Evolutionary conservation across 64 coral and sea anemone genomes (phyloP).

Genomic region (Porites australiensis): DNA sequence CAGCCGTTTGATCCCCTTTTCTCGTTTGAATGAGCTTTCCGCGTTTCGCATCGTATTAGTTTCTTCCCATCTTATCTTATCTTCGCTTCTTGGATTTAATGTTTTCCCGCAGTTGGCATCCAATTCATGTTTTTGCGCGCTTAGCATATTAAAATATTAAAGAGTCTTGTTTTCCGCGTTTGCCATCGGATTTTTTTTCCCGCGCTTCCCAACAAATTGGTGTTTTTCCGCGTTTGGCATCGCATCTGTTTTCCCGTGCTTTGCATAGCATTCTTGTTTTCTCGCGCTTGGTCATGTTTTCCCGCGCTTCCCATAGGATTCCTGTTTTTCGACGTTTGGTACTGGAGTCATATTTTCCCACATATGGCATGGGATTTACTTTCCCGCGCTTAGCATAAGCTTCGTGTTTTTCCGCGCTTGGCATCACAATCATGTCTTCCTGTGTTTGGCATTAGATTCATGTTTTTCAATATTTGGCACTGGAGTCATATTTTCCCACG

Average conservation of each 20-base stretch:
- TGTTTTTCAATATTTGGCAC: background rate
- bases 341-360: background rate
- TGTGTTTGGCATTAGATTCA: background rate
- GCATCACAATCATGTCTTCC: background rate
- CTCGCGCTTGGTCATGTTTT: background rate
- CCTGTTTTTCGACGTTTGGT: background rate
- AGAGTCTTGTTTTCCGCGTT: slow-evolving; percentile 3
- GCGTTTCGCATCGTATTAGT: background rate
- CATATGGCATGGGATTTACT: too few relatives aligned
- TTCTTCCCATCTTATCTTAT: background rate
- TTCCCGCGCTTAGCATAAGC: background rate
- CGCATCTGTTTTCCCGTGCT: background rate
- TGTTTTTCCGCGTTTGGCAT: background rate
- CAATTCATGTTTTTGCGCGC: background rate
- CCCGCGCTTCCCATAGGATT: background rate
- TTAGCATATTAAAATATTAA: background rate
- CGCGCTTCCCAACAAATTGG: background rate
- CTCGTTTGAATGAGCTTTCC: background rate
- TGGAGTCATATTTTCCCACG: background rate
- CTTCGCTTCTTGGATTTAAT: too few relatives aligned
- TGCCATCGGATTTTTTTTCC: background rate
- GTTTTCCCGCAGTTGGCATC: background rate
- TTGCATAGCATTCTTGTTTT: background rate
- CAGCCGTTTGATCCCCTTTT: background rate
- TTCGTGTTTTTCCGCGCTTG: background rate